Conservation (phyloP, 2,888 invertebrate genomes). For the Lasius platythorax region DNA sequence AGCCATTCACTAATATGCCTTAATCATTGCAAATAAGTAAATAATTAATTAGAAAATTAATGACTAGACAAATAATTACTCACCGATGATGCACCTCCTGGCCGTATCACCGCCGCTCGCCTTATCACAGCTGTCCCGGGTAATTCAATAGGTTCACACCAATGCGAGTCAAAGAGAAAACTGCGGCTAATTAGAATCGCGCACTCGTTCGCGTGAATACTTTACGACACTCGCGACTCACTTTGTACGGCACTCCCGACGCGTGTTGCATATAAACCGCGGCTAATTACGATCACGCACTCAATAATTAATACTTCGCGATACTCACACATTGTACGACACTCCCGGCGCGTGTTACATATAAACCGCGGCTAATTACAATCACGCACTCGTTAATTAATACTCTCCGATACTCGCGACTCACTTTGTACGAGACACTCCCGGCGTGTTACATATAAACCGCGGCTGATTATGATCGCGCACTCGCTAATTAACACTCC, state of each 20-base stretch:
- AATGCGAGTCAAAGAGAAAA: background rate
- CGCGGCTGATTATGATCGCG: background rate
- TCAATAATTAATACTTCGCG: background rate
- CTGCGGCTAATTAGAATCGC: background rate
- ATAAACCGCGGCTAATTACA: background rate
- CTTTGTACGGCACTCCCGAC: background rate
- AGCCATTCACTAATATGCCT: background rate
- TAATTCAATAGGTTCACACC: background rate
- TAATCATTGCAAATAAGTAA: slow-evolving; percentile 15
- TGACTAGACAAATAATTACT: background rate
- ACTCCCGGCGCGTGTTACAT: background rate
- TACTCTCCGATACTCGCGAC: background rate
- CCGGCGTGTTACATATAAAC: background rate
- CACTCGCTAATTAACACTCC: background rate
- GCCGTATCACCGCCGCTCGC: background rate
- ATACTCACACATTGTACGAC: background rate
- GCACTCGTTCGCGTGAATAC: background rate
- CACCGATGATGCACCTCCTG: background rate
- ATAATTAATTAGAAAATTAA: background rate
- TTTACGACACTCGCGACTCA: background rate
- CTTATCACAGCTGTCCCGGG: background rate
- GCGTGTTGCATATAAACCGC: background rate
- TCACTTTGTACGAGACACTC: background rate
- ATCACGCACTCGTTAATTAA: background rate
- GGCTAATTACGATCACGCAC: background rate